Evolutionary conservation across 2,113 vertebrate species (phyloP).

Genomic region (Osmerus mordax): DNA sequence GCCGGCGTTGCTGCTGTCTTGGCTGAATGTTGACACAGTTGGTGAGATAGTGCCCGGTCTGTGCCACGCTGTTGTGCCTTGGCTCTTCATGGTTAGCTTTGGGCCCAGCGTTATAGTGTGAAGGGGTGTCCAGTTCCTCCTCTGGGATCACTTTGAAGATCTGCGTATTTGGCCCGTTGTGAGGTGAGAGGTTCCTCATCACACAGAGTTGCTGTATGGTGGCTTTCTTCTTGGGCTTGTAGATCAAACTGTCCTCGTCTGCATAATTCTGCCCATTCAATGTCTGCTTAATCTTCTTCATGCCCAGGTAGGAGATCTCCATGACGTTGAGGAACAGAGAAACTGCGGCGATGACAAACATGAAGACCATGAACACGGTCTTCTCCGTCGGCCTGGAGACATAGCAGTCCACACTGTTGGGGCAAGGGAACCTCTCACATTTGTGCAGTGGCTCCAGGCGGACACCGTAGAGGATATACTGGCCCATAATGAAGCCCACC

Average conservation of each 20-base stretch:
- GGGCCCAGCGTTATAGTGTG: slow-evolving; percentile 52
- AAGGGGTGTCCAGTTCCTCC: slow-evolving; percentile 53
- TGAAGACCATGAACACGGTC: slow-evolving; percentile 95
- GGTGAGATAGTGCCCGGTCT: slow-evolving; percentile 52
- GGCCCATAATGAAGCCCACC: slow-evolving; percentile 89
- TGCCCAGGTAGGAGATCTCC: slow-evolving; percentile 87
- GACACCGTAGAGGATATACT: slow-evolving; percentile 88
- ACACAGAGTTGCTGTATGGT: slow-evolving; percentile 66
- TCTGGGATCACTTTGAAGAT: slow-evolving; percentile 68
- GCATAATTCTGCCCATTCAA: slow-evolving; percentile 62
- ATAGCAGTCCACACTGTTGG: slow-evolving; percentile 93
- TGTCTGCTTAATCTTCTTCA: slow-evolving; percentile 81
- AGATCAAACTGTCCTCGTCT: slow-evolving; percentile 69
- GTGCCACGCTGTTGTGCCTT: slow-evolving; percentile 53
- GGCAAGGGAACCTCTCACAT: slow-evolving; percentile 84
- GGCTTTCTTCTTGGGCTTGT: slow-evolving; percentile 70
- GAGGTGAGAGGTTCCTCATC: slow-evolving; percentile 62
- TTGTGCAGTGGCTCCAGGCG: slow-evolving; percentile 85
- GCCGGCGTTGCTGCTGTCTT: slow-evolving; percentile 23
- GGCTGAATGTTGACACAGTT: slow-evolving; percentile 57
- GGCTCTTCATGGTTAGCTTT: slow-evolving; percentile 48
- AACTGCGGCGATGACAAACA: slow-evolving; percentile 85
- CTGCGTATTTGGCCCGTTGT: slow-evolving; percentile 68
- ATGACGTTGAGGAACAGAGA: slow-evolving; percentile 88
- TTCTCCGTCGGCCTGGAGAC: slow-evolving; percentile 95